These are phyloP conservation scores for Drosophila sucinea DNA, from an alignment of 1,140 invertebrate species.

Conservation along the genomic window DNA sequence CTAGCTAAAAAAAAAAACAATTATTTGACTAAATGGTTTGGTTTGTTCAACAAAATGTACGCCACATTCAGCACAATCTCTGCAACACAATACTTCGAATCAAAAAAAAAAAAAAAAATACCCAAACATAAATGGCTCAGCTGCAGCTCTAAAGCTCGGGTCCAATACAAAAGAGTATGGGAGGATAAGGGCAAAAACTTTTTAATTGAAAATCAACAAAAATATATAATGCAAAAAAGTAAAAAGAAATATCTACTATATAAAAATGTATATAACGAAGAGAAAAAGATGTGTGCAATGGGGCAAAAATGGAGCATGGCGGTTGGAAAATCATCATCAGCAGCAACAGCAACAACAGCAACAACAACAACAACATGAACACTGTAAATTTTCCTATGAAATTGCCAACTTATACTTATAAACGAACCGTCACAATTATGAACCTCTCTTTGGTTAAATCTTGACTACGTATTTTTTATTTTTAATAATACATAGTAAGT, in stretches of 20 bases:
- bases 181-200: slow-evolving; percentile 56
- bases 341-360: not conserved
- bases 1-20: slow-evolving; percentile 54
- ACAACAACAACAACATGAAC: not conserved
- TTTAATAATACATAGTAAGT: slow-evolving; percentile 16
- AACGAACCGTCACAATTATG: not conserved
- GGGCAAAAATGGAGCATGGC: slow-evolving; percentile 31
- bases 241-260: slow-evolving; percentile 11
- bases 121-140: slow-evolving; percentile 18
- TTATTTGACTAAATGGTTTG: slow-evolving; percentile 71
- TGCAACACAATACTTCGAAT: slow-evolving; percentile 14
- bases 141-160: slow-evolving; percentile 19
- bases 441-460: not conserved
- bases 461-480: not conserved
- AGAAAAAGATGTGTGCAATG: slow-evolving; percentile 29
- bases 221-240: slow-evolving; percentile 31
- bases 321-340: slow-evolving; percentile 20
- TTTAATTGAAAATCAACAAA: slow-evolving; percentile 72
- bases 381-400: not conserved
- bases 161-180: slow-evolving; percentile 29
- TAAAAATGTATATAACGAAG: slow-evolving; percentile 17
- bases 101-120: not conserved
- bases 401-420: slow-evolving; percentile 5
- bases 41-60: slow-evolving; percentile 45
- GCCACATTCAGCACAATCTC: slow-evolving; percentile 33